Conservation (phyloP, 2,113 vertebrate genomes). For the Xenus cinereus region DNA sequence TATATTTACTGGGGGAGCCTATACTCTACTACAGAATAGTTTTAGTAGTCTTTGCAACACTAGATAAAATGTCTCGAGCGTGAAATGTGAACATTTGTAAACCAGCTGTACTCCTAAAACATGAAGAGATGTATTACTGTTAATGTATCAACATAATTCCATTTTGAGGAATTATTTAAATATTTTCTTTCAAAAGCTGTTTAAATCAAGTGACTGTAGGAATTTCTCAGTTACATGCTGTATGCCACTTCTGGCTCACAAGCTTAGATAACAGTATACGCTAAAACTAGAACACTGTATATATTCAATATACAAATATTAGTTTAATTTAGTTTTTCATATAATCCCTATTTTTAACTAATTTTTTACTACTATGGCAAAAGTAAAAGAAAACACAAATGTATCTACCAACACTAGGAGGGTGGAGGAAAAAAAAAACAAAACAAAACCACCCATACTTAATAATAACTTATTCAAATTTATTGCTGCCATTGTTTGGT, state of each 20-base stretch:
- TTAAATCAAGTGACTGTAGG: neutral
- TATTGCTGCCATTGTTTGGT: slow-evolving; percentile 47
- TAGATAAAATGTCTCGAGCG: neutral
- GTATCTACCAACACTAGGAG: neutral
- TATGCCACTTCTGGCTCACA: neutral
- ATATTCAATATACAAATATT: neutral
- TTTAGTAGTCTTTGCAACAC: neutral
- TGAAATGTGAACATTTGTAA: neutral
- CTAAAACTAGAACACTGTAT: neutral
- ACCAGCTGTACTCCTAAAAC: neutral
- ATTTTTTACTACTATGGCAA: neutral
- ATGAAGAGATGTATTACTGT: neutral
- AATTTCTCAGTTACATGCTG: neutral
- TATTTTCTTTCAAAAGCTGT: neutral
- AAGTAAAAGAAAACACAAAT: neutral
- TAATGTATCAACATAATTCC: neutral
- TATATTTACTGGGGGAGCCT: neutral
- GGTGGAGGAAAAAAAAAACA: neutral
- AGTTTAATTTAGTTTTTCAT: neutral
- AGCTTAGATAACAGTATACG: neutral
- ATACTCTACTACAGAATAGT: neutral
- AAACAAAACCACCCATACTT: neutral
- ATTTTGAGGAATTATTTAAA: neutral
- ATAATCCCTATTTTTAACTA: neutral
- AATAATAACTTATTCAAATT: slow-evolving; percentile 64